Percentiles rank a stretch among this genome's conserved stretches.
phyloP scores from a whole-genome alignment of 2,797 vertebrate species.

The Nothura maculosa region DNA sequence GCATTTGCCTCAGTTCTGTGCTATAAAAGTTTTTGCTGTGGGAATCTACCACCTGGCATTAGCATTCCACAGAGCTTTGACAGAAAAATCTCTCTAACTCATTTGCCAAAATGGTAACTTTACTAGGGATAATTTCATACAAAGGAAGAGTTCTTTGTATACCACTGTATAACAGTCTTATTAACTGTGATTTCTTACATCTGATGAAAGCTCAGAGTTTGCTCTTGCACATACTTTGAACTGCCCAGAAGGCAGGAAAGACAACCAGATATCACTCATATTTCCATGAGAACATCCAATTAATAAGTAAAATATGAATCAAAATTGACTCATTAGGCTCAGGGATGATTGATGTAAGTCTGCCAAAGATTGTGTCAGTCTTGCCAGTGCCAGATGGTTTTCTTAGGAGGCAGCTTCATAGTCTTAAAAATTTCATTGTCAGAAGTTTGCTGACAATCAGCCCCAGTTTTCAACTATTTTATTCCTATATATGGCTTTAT shows the following conservation, averaged over 20 bases:
- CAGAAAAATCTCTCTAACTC: neutral
- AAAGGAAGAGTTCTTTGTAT: neutral
- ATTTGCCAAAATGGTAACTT: neutral
- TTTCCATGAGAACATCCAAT: neutral
- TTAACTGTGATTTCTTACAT: neutral
- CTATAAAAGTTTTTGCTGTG: neutral
- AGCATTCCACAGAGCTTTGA: neutral
- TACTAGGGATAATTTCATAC: neutral
- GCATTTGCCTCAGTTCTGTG: rapidly evolving
- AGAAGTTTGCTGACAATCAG: neutral
- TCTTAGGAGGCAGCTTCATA: neutral
- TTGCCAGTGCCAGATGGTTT: constrained; percentile 38
- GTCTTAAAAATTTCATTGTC: neutral
- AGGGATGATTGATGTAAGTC: neutral
- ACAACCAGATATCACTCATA: neutral
- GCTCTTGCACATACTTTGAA: neutral
- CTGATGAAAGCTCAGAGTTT: neutral
- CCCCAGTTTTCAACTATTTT: neutral
- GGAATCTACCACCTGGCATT: neutral
- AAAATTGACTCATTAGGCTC: constrained; percentile 14
- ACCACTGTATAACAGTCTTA: neutral
- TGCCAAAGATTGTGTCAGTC: neutral
- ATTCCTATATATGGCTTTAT: neutral
- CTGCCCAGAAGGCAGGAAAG: neutral
- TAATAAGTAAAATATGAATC: constrained; percentile 5